Base-by-base conservation (phyloP, 2,797 vertebrate species). In the Ctenosaura bakeri region DNA sequence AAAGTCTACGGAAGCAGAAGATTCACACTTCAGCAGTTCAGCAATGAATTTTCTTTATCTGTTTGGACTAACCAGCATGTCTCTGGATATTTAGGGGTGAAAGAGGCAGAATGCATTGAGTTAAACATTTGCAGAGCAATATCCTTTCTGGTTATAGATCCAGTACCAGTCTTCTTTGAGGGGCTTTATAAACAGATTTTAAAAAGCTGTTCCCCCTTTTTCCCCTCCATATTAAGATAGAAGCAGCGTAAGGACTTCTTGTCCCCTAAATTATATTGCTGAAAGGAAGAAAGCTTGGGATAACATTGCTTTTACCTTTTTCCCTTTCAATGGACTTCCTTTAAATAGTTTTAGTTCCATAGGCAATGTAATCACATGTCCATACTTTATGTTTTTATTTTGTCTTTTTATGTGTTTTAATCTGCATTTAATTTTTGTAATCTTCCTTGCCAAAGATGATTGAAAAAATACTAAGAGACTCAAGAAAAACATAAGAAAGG, bases 81-180 rank as follows among this genome's bases (percentile, higher is more conserved):
- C 1, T 32, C 85, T 87, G 89, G 73, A 32, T 35, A 1, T 74
- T 92, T 88, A 69, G 69, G 56, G 83, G 74, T 69, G 69, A 89
- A 79, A 42, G 79, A 86, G 66, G 32, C 82, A 79, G 26, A 92
- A 79, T 46, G 9, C n/a, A 26, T 16, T n/a, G 52, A 42, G 2
- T 13, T 32, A 91, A 85, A 50, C 69, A 74, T 73, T 93, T 92
- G 54, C 5, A 54, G 32, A 20, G 0, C 6, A 56, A 20, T 59
- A 62, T 26, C 87, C 84, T 86, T 0, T 0, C 42, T 89, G 91
- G 52, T 77, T 13, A 76, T 80, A 89, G 42, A n/a, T 54, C 7
- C 12, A 42, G 9, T 20, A 59, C 14, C 4, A 64, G 2, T 87
- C 6, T 62, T 62, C 35, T 26, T 54, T 42, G 3, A 38, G 35